Percentiles rank a stretch among this genome's conserved stretches.
phyloP scores from a whole-genome alignment of 2,113 vertebrate species.

The Brienomyrus brachyistius region DNA sequence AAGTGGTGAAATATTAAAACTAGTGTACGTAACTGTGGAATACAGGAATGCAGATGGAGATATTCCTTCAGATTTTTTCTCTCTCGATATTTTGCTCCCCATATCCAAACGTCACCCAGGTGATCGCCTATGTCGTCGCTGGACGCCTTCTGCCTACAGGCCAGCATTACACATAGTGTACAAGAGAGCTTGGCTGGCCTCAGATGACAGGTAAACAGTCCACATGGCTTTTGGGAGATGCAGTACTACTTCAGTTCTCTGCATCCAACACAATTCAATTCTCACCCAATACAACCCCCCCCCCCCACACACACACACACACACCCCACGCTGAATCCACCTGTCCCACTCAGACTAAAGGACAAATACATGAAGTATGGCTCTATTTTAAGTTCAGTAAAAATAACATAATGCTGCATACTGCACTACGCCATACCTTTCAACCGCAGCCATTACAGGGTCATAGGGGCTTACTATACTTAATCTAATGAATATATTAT shows the following conservation, averaged over 20 bases:
- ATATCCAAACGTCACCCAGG: background rate
- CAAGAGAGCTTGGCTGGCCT: background rate
- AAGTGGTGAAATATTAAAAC: too few relatives aligned
- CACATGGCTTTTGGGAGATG: background rate
- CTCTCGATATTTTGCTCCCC: background rate
- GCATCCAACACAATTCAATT: background rate
- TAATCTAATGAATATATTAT: background rate
- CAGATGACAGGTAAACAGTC: background rate
- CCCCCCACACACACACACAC: too few relatives aligned
- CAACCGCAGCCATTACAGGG: background rate
- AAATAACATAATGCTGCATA: background rate
- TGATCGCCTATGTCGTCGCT: background rate
- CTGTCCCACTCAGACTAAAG: background rate
- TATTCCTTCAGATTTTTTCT: background rate
- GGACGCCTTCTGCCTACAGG: background rate
- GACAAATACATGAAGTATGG: background rate
- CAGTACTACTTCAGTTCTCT: background rate
- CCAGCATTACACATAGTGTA: background rate
- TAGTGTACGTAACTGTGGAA: too few relatives aligned
- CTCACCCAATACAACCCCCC: background rate
- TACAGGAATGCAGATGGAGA: background rate
- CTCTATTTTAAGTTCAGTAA: background rate
- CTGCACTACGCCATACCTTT: background rate
- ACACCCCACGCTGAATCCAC: background rate
- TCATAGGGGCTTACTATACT: background rate